These are phyloP conservation scores for Choloepus didactylus DNA, from an alignment of 2,797 vertebrate species.

Conservation along the genomic window DNA sequence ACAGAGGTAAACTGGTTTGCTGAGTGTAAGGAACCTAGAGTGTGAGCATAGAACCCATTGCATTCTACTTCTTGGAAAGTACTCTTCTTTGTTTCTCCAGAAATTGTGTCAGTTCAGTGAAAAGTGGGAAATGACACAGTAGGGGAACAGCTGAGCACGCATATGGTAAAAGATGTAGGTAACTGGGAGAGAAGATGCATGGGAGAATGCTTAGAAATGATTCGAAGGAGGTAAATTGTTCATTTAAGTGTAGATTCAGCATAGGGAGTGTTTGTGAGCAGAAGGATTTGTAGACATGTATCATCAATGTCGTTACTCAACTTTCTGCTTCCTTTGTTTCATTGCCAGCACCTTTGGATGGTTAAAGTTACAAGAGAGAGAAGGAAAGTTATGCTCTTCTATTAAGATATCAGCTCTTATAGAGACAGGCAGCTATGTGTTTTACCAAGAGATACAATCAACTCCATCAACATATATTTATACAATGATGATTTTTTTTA, in stretches of 20 bases:
- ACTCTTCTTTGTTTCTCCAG: not conserved
- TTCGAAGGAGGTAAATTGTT: not conserved
- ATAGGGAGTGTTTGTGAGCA: not conserved
- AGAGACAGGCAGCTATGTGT: slow-evolving; percentile 7
- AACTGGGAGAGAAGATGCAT: not conserved
- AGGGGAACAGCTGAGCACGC: not conserved
- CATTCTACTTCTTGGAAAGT: not conserved
- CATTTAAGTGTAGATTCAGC: not conserved
- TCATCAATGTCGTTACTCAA: not conserved
- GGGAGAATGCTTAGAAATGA: not conserved
- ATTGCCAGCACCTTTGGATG: not conserved
- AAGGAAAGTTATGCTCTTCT: not conserved
- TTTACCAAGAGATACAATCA: slow-evolving; percentile 50
- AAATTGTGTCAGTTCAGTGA: not conserved
- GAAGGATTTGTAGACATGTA: not conserved
- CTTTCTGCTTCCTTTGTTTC: not conserved
- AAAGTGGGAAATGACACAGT: not conserved
- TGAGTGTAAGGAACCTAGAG: not conserved
- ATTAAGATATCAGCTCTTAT: slow-evolving; percentile 57
- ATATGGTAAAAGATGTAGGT: not conserved
- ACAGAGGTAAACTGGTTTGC: not conserved
- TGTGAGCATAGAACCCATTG: not conserved
- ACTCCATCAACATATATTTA: slow-evolving; percentile 70
- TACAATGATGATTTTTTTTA: slow-evolving; percentile 56
- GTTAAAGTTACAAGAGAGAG: slow-evolving; percentile 17